Percentiles rank a stretch among this genome's conserved stretches.
Conservation (phyloP, 2,797 vertebrate genomes). For the Macrochelys suwanniensis region DNA sequence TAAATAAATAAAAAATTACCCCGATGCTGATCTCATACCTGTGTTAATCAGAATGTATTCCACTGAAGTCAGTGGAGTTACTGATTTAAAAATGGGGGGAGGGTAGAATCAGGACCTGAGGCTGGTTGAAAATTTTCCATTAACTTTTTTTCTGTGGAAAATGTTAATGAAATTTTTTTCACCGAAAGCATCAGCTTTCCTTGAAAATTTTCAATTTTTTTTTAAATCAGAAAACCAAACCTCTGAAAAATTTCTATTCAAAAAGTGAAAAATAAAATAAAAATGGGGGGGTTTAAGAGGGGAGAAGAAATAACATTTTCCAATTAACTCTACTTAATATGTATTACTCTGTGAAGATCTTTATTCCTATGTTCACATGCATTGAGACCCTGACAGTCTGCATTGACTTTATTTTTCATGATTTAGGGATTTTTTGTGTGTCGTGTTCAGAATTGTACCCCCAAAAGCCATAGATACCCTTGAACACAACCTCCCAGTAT, state of each 20-base stretch:
- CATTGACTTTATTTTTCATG: neutral
- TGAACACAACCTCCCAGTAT: neutral
- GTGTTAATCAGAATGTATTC: neutral
- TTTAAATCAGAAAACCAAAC: neutral
- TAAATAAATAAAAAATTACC: neutral
- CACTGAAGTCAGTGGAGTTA: neutral
- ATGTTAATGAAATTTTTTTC: neutral
- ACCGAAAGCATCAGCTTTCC: neutral
- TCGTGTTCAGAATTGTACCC: neutral
- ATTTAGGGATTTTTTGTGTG: neutral
- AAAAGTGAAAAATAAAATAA: neutral
- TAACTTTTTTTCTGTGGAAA: neutral
- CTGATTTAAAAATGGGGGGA: slow-evolving; percentile 1
- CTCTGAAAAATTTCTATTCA: neutral
- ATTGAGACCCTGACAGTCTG: neutral
- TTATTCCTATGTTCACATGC: neutral
- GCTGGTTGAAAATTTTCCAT: neutral
- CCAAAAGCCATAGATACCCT: neutral
- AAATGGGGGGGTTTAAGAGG: too few species aligned
- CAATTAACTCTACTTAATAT: neutral
- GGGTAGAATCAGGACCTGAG: neutral
- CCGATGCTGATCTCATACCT: neutral
- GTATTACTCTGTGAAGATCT: slow-evolving; percentile 4
- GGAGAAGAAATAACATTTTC: neutral
- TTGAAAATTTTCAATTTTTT: neutral